Evolutionary conservation across 2,888 invertebrate species (phyloP), one percentile per base, ranked within the genome.

Genomic region (Agrochola lychnidis): DNA sequence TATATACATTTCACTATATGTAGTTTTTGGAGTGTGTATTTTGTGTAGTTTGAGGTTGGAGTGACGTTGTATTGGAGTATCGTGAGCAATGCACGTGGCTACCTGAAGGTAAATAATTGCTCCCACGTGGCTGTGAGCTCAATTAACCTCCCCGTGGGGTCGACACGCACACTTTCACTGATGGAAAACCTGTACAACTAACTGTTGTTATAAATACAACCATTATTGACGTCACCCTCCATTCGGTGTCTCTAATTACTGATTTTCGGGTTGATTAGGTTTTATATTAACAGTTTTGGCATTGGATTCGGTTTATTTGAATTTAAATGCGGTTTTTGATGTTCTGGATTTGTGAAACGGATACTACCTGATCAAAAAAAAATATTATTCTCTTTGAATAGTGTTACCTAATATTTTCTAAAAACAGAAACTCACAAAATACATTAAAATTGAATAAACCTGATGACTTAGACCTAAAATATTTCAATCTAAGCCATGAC

Each of bases 61-160:
- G 76, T 83, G 72, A 75, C 79, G 69, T 79, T 83, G 78, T 82
- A 73, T 80, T 63, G 70, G 79, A 78, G 82, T 83, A 73, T 73
- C 71, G 76, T 81, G 85, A 72, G 61, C 84, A 71, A 78, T 86
- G 81, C 96, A 96, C 96, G 96, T 96, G 96, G 94, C 80, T 89
- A 93, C 92, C 92, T 94, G 92, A 88, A 93, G 92, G 96, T 96
- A 96, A 96, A 96, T 96, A 96, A 96, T 96, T 96, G 95, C 82
- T 94, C 82, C 93, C 96, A 96, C 96, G 96, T 96, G 96, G 94
- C 89, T 84, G 86, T 87, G 88, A 88, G 91, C 92, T 91, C 95
- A 96, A 96, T 95, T 95, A 96, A 93, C 93, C 90, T 88, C 91
- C 91, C 90, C 90, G 86, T 87, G 91, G 93, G 93, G 93, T 90